These are phyloP conservation scores for Anaspis maculata DNA, from an alignment of 2,888 invertebrate species.

Conservation along the genomic window DNA sequence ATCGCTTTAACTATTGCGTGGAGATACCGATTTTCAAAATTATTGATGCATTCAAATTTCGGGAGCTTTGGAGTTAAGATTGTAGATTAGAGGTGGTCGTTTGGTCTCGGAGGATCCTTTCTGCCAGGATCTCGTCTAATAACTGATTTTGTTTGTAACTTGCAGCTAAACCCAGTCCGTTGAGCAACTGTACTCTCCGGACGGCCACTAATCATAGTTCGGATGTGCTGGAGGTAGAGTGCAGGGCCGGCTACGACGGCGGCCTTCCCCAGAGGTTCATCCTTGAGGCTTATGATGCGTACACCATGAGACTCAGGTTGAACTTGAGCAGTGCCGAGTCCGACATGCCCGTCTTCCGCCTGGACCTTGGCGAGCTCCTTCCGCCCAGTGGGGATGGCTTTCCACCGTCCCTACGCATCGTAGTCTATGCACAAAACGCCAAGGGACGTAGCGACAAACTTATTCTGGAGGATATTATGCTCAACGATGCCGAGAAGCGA, in stretches of 20 bases:
- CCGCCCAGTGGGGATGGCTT: conserved; percentile 40
- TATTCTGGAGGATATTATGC: conserved; percentile 75
- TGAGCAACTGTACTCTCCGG: conserved; percentile 79
- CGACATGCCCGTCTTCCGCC: conserved; percentile 54
- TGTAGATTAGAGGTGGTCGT: no score
- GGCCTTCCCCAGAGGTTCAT: conserved; percentile 80
- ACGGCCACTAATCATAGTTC: conserved; percentile 52
- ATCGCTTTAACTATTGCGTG: no score
- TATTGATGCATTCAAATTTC: no score
- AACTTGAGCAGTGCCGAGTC: conserved; percentile 56
- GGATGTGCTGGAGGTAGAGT: conserved; percentile 67
- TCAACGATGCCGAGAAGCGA: conserved; percentile 78
- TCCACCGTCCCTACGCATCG: conserved; percentile 61
- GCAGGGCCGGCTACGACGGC: conserved; percentile 82
- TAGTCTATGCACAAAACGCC: conserved; percentile 75
- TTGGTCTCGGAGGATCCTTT: no score
- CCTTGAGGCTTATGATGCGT: conserved; percentile 72
- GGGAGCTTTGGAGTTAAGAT: no score
- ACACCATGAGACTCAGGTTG: conserved; percentile 59
- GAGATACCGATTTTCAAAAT: no score
- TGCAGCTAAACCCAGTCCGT: conserved; percentile 69
- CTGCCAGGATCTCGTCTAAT: no score
- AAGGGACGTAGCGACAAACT: conserved; percentile 79
- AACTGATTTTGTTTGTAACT: no score
- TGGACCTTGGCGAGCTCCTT: conserved; percentile 56